Conservation (phyloP, 2,113 vertebrate species). For the Amblyopsis rosae region DNA sequence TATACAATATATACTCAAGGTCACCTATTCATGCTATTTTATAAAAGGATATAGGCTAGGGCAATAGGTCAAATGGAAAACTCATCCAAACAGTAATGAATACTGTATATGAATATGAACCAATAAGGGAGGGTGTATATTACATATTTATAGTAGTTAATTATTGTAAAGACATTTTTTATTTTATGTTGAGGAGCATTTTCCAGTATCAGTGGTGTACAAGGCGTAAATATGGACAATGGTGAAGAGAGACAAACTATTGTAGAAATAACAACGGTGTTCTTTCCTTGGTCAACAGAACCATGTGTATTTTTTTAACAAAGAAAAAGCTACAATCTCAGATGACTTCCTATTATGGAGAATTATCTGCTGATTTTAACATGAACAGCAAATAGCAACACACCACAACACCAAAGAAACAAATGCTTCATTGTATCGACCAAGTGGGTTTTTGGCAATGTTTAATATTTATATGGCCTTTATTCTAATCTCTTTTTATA, state of each 20-base stretch:
- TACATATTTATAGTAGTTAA: constrained; percentile 26
- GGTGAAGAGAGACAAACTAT: constrained; percentile 16
- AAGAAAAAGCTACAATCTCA: not conserved
- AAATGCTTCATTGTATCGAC: constrained; percentile 24
- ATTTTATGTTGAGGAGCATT: not conserved
- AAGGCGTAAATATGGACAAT: constrained; percentile 84
- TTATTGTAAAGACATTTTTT: not conserved
- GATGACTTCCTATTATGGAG: not conserved
- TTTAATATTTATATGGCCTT: too few species aligned
- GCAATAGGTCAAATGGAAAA: constrained; percentile 40
- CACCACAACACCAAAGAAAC: constrained; percentile 54
- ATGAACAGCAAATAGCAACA: not conserved
- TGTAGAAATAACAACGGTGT: constrained; percentile 7
- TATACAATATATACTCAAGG: too few species aligned
- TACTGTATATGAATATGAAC: not conserved
- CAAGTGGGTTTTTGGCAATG: not conserved
- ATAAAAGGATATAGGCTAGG: not conserved
- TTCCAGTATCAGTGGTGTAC: constrained; percentile 54
- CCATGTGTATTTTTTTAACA: constrained; percentile 12
- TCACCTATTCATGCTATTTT: too few species aligned
- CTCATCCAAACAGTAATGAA: constrained; percentile 19
- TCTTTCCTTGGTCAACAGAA: constrained; percentile 45
- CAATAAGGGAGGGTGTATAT: constrained; percentile 16
- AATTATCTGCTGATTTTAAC: not conserved
- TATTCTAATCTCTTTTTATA: too few species aligned